Percentiles rank a stretch among this genome's conserved stretches.
These are phyloP conservation scores for Cantharis nigra DNA, from an alignment of 2,888 invertebrate species.

Conservation along the genomic window DNA sequence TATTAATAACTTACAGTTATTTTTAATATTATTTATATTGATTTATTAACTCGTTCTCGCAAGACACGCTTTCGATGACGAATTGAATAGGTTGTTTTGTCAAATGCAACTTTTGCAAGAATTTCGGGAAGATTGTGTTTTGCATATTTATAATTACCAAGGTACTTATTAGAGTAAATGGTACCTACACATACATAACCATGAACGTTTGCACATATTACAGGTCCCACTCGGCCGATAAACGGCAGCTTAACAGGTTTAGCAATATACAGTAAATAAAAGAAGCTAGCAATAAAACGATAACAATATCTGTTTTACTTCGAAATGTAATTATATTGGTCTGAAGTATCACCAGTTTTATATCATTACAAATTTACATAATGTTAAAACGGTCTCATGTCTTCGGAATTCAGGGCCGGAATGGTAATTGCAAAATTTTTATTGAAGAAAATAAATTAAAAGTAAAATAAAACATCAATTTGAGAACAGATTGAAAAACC, in stretches of 20 bases:
- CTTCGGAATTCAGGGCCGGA: neutral
- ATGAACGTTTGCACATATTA: conserved; percentile 23
- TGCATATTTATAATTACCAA: conserved; percentile 27
- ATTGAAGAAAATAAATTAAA: neutral
- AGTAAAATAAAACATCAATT: neutral
- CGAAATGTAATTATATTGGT: conserved; percentile 36
- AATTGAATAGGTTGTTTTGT: neutral
- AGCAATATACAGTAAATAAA: conserved; percentile 30
- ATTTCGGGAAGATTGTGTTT: neutral
- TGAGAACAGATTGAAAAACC: neutral
- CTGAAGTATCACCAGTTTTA: conserved; percentile 17
- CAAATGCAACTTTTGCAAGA: neutral
- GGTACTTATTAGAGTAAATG: conserved; percentile 16
- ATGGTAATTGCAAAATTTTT: neutral
- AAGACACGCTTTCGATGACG: neutral
- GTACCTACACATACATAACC: conserved; percentile 9
- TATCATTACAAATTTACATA: neutral
- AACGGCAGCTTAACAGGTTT: conserved; percentile 28
- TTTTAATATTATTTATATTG: neutral
- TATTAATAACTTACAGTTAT: neutral
- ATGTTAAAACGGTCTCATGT: neutral
- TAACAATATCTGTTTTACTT: conserved; percentile 36
- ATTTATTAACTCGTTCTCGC: neutral
- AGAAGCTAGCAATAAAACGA: conserved; percentile 33
- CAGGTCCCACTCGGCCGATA: conserved; percentile 28